Evolutionary conservation across 2,113 vertebrate genomes (phyloP).

Genomic region (Tichodroma muraria): DNA sequence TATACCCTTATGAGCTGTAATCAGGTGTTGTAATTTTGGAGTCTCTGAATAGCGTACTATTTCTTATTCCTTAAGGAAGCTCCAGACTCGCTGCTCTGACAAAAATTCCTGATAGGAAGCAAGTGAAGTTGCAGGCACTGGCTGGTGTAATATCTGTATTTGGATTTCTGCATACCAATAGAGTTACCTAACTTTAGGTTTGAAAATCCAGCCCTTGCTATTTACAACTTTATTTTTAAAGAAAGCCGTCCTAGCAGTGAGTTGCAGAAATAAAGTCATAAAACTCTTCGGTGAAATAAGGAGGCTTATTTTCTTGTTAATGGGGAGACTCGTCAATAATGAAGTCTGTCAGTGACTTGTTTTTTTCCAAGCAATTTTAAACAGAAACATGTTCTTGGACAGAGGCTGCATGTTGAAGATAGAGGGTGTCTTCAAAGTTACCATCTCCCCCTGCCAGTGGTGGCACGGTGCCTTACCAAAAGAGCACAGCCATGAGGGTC

Average conservation of each 20-base stretch:
- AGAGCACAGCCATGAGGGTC: neutral
- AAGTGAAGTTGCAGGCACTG: neutral
- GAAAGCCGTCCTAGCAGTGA: neutral
- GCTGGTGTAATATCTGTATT: neutral
- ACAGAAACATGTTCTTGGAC: neutral
- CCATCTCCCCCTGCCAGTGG: accelerated
- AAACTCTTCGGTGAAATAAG: neutral
- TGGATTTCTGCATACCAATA: neutral
- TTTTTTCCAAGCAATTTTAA: neutral
- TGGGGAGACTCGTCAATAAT: neutral
- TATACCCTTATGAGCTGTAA: neutral
- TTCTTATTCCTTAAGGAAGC: neutral
- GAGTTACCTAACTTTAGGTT: neutral
- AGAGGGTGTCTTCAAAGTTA: neutral
- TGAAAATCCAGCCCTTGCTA: neutral
- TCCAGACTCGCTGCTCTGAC: neutral
- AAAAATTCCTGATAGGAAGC: neutral
- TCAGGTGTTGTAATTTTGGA: neutral
- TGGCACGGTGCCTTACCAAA: neutral
- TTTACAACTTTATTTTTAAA: neutral
- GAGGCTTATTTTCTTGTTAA: neutral
- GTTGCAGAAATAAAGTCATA: neutral
- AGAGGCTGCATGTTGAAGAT: neutral
- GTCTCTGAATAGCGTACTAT: neutral
- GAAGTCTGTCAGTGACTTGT: neutral